Evolutionary conservation across 2,888 invertebrate genomes (phyloP).

Genomic region (Hydrotaea cyrtoneurina): DNA sequence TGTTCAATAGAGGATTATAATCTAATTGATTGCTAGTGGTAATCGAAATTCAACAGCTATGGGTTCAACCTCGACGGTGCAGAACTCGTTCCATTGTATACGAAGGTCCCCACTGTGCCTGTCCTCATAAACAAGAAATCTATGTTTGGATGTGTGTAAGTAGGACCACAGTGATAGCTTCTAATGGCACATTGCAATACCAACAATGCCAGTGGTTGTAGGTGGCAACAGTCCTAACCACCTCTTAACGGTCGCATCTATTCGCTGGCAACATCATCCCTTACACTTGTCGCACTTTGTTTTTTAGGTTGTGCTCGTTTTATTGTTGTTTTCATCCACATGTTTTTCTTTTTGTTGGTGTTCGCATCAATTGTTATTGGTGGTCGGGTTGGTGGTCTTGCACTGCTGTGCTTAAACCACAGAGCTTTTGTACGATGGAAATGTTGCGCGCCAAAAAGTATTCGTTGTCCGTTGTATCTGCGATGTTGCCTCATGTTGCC

Average conservation of each 20-base stretch:
- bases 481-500: slow-evolving; percentile 63
- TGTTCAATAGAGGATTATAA: too few relatives aligned
- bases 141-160: too few relatives aligned
- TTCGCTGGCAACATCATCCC: slow-evolving; percentile 50
- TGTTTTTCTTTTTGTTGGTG: slow-evolving; percentile 21
- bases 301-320: not conserved
- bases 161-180: not conserved
- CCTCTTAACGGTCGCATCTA: not conserved
- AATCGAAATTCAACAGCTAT: too few relatives aligned
- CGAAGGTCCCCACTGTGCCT: too few relatives aligned
- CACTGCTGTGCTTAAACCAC: not conserved
- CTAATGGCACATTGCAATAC: too few relatives aligned
- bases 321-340: slow-evolving; percentile 35
- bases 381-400: slow-evolving; percentile 21
- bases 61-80: too few relatives aligned
- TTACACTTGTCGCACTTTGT: slow-evolving; percentile 12
- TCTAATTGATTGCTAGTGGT: too few relatives aligned
- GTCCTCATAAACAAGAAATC: not conserved
- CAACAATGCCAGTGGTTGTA: not conserved
- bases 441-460: slow-evolving; percentile 63
- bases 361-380: slow-evolving; percentile 52
- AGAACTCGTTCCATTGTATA: too few relatives aligned
- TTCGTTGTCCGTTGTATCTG: not conserved
- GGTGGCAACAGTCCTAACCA: not conserved
- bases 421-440: slow-evolving; percentile 18